Conservation (phyloP, 1,140 invertebrate species). For the Drosophila parvula region DNA sequence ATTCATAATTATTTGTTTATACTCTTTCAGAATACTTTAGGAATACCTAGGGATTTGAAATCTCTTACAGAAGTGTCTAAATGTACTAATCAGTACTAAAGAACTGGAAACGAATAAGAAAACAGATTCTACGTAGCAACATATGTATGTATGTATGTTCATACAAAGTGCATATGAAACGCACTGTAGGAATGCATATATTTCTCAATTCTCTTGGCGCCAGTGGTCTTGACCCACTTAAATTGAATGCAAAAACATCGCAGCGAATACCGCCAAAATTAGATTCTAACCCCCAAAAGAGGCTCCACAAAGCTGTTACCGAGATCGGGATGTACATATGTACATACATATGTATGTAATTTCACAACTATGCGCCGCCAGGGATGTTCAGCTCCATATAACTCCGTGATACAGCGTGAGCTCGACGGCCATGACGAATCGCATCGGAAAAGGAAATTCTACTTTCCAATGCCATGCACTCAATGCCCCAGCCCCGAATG, state of each 20-base stretch:
- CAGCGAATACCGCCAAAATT: not conserved
- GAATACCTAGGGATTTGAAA: no score
- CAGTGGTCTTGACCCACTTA: conserved; percentile 43
- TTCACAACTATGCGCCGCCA: conserved; percentile 22
- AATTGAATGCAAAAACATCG: not conserved
- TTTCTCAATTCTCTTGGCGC: conserved; percentile 26
- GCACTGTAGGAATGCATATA: conserved; percentile 1
- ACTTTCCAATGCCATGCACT: conserved; percentile 7
- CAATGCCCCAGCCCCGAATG: conserved; percentile 26
- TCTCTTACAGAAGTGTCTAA: no score
- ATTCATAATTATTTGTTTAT: no score
- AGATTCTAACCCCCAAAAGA: conserved; percentile 11
- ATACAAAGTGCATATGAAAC: not conserved
- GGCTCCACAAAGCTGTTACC: not conserved
- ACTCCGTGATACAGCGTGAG: conserved; percentile 19
- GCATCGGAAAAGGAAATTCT: conserved; percentile 38
- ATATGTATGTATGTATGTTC: no score
- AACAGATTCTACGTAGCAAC: no score
- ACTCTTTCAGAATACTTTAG: no score
- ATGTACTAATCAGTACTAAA: no score
- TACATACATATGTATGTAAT: conserved; percentile 7
- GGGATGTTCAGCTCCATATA: conserved; percentile 38
- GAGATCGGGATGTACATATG: conserved; percentile 1
- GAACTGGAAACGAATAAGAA: no score
- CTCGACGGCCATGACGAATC: not conserved